Evolutionary conservation across 1,140 invertebrate species (phyloP), one percentile per base, ranked within the genome.

Genomic region (Chrysoperla carnea): DNA sequence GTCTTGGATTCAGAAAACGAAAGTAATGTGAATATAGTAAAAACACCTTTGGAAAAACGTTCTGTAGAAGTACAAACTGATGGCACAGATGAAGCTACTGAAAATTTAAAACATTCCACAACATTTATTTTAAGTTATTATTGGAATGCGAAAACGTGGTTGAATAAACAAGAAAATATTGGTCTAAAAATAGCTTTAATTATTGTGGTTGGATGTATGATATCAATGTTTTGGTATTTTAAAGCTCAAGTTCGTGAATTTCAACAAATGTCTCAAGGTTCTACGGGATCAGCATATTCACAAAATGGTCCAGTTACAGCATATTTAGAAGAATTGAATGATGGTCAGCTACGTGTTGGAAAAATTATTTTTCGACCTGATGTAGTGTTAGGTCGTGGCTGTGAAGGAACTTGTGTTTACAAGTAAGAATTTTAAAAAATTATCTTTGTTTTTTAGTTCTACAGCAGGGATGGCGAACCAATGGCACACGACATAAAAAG

Each of bases 381-480:
- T 43, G 68, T 85, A 52, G 74, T 96, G n/a, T 62, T 99, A 11
- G 95, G 95, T 4, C 93, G 93, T 66, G 95, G 95, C 1, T 98
- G 94, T 60, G 90, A 97, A 61, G 95, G 95, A 44, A 99, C 95
- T 14, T 92, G 96, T 68, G 95, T 99, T 6, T 95, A 85, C 58
- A 84, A 72, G 87, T 89, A 63, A 61, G 52, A 33, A 4, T 33
- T 33, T 43, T 41, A 5, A 38, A 29, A 39, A 14, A 23, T 29
- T 29, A 12, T 38, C 27, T 11, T 48, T 31, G 14, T 40, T 29
- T 37, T 29, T 37, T 43, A 15, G 17, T 39, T 41, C 11, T 46
- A 7, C 14, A 29, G 14, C 14, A 39, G 8, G 14, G 37, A 8
- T 11, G 8, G 8, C 8, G 37, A 8, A 15, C 14, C n/a, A n/a